Percentiles rank a stretch among this genome's conserved stretches.
Evolutionary conservation across 2,888 invertebrate genomes (phyloP).

Genomic region (Leptopilina syphax): DNA sequence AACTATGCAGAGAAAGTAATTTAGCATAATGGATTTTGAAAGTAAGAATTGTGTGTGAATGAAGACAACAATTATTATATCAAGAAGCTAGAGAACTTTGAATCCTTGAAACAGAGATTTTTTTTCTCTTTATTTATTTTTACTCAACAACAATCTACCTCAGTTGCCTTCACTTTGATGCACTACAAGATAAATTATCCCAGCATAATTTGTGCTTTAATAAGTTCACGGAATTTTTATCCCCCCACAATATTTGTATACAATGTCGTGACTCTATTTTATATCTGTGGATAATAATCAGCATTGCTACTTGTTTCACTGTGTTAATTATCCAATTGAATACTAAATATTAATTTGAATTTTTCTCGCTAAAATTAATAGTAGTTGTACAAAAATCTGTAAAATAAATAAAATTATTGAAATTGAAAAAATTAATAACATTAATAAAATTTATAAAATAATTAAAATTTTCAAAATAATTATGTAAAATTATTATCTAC

Average conservation of each 20-base stretch:
- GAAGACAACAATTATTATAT: constrained; percentile 20
- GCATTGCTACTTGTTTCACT: constrained; percentile 4
- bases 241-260: neutral
- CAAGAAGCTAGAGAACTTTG: constrained; percentile 8
- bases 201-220: constrained; percentile 43
- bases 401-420: too few species aligned
- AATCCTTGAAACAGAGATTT: constrained; percentile 14
- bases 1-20: constrained; percentile 27
- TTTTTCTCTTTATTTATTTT: constrained; percentile 6
- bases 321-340: neutral
- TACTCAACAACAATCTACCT: constrained; percentile 14
- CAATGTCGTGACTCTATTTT: constrained; percentile 3
- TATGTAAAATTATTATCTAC: too few species aligned
- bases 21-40: constrained; percentile 1
- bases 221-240: constrained; percentile 48
- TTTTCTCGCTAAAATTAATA: too few species aligned
- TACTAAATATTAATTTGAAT: neutral
- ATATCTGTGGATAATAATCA: constrained; percentile 11
- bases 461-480: too few species aligned
- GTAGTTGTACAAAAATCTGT: too few species aligned
- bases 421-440: too few species aligned
- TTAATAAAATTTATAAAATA: too few species aligned
- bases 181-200: constrained; percentile 16
- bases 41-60: constrained; percentile 20
- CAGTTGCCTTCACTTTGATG: constrained; percentile 17